Conservation (phyloP, 2,113 vertebrate species). For the Polypterus bichir region DNA sequence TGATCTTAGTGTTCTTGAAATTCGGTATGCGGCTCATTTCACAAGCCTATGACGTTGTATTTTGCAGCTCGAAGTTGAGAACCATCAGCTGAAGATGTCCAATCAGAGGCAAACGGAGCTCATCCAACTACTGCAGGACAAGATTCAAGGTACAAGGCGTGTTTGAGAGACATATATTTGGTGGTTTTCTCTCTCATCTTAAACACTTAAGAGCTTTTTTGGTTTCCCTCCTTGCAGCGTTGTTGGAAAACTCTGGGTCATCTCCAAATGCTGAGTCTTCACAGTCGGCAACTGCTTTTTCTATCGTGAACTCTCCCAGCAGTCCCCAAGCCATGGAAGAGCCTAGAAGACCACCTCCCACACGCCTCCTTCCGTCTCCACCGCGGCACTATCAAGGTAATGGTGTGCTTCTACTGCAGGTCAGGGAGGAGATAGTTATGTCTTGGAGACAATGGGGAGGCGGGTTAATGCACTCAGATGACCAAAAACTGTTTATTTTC, state of each 20-base stretch:
- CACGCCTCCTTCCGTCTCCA: slow-evolving; percentile 10
- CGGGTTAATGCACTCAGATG: too few relatives aligned
- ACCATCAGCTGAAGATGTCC: slow-evolving; percentile 67
- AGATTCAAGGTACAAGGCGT: slow-evolving; percentile 59
- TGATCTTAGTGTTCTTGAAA: too few relatives aligned
- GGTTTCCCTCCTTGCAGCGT: slow-evolving; percentile 25
- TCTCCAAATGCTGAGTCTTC: slow-evolving; percentile 11
- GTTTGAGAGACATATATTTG: not conserved
- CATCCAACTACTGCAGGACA: slow-evolving; percentile 64
- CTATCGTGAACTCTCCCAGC: slow-evolving; percentile 31
- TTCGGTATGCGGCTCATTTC: too few relatives aligned
- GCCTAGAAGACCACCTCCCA: slow-evolving; percentile 32
- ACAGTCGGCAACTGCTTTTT: slow-evolving; percentile 38
- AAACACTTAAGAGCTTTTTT: not conserved
- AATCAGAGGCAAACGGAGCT: slow-evolving; percentile 69
- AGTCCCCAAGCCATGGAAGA: slow-evolving; percentile 41
- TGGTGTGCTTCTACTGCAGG: too few relatives aligned
- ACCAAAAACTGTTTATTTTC: too few relatives aligned
- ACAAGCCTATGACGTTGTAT: slow-evolving; percentile 1
- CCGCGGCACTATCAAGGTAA: slow-evolving; percentile 27
- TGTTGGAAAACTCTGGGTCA: slow-evolving; percentile 40
- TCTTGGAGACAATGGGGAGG: too few relatives aligned
- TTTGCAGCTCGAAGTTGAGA: slow-evolving; percentile 78
- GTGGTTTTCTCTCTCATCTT: not conserved
- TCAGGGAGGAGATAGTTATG: too few relatives aligned